phyloP scores from a whole-genome alignment of 2,113 vertebrate species.

The Dromaius novaehollandiae region DNA sequence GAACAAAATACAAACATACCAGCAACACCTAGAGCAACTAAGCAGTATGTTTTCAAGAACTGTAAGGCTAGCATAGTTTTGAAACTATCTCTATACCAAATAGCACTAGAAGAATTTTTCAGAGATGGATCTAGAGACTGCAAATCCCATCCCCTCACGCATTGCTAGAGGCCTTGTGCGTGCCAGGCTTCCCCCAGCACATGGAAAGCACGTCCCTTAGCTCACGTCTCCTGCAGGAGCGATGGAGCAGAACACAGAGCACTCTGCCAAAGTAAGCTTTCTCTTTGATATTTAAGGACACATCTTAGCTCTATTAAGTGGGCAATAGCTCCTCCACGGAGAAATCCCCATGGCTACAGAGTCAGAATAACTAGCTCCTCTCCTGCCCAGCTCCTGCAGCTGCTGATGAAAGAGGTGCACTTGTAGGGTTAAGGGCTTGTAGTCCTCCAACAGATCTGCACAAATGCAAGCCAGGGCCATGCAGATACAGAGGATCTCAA shows the following conservation, averaged over 20 bases:
- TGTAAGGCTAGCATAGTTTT: background rate
- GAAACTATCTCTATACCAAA: background rate
- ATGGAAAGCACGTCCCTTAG: background rate
- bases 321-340: background rate
- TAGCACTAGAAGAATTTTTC: background rate
- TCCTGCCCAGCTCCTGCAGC: background rate
- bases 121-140: background rate
- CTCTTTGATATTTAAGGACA: background rate
- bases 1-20: background rate
- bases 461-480: background rate
- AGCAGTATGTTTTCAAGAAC: background rate
- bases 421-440: background rate
- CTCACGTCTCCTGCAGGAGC: background rate
- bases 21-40: background rate
- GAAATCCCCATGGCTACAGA: background rate
- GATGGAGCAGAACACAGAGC: background rate
- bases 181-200: background rate
- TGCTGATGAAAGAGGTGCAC: background rate
- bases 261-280: accelerated
- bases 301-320: background rate
- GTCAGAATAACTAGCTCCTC: background rate
- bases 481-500: accelerated
- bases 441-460: background rate
- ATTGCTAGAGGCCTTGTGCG: background rate
- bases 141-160: background rate